Evolutionary conservation across 2,888 invertebrate genomes (phyloP), one percentile per base, ranked within the genome.

Genomic region (Lysandra coridon): DNA sequence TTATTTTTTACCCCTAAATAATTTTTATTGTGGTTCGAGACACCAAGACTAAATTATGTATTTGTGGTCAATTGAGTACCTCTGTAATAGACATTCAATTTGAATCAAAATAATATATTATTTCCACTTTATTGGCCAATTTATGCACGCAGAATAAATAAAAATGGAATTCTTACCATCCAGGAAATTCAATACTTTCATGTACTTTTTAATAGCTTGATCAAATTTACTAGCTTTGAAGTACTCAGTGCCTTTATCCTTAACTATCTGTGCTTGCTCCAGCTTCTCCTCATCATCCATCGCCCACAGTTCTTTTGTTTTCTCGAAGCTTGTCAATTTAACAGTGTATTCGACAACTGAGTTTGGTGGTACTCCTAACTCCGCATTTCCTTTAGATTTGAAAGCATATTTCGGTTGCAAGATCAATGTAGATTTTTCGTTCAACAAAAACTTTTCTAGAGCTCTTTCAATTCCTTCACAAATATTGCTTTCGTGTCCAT

Each of bases 181-280:
- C 80, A 98, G 87, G 83, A 96, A 96, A 0, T 96, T 92, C 10
- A 96, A 90, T 60, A 98, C 96, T 87, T 97, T 97, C 84, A 97
- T 96, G 89, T 99, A 99, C 96, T 98, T 97, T 88, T 97, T 98
- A 77, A 97, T 94, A 0, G 99, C 99, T 83, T 98, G 85, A 79
- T 94, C 91, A 84, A 95, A 97, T 88, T 98, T 98, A 80, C 95
- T 96, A 0, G 95, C 95, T 90, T 98, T 98, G 87, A 98, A 98
- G 88, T 98, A 99, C 77, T 96, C 95, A 0, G 98, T 99, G 75
- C 99, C 99, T 87, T 98, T 98, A 81, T 97, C 97, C 91, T 99
- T 99, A 82, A 96, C 97, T 17, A 97, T 92, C 88, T 97, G 96
- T 0, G 98, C 96, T 86, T 98, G 97, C 80, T 97, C 97, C 6